Conservation (phyloP, 1,140 invertebrate species). For the Drosophila paulistorum region DNA sequence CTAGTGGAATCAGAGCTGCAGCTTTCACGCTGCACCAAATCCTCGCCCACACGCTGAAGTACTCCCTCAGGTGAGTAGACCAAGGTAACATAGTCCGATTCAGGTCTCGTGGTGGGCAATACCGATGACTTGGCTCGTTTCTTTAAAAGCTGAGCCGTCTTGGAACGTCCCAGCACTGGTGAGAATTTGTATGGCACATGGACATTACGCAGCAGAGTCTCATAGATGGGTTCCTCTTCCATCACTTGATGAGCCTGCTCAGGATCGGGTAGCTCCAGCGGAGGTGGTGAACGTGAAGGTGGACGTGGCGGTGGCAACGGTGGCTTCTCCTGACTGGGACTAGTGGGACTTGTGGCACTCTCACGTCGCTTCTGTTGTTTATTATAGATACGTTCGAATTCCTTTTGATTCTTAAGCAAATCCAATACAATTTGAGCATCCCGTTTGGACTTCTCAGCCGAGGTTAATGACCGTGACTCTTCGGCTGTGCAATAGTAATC, state of each 20-base stretch:
- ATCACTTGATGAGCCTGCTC: constrained; percentile 34
- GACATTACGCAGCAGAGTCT: constrained; percentile 77
- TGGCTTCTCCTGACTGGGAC: constrained; percentile 41
- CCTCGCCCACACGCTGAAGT: constrained; percentile 68
- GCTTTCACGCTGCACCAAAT: constrained; percentile 65
- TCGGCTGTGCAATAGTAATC: constrained; percentile 37
- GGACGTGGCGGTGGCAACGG: constrained; percentile 60
- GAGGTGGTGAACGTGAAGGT: constrained; percentile 68
- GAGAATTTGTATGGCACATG: constrained; percentile 83
- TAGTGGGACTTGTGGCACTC: constrained; percentile 38
- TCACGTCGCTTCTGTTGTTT: constrained; percentile 85
- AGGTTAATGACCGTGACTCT: constrained; percentile 57
- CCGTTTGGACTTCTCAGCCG: constrained; percentile 61
- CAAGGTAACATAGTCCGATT: constrained; percentile 82
- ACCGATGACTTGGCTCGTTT: constrained; percentile 49
- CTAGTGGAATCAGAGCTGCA: constrained; percentile 56
- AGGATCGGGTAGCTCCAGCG: constrained; percentile 51
- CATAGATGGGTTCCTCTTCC: constrained; percentile 76
- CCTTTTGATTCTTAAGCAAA: constrained; percentile 91
- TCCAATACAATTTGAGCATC: constrained; percentile 89
- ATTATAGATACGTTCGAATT: constrained; percentile 91
- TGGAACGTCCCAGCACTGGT: constrained; percentile 68
- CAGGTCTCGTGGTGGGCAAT: constrained; percentile 47
- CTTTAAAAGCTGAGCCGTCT: constrained; percentile 67
- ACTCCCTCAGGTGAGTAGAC: constrained; percentile 71